Conservation (phyloP, 2,888 invertebrate genomes). For the Scaptomyza polygonia region DNA sequence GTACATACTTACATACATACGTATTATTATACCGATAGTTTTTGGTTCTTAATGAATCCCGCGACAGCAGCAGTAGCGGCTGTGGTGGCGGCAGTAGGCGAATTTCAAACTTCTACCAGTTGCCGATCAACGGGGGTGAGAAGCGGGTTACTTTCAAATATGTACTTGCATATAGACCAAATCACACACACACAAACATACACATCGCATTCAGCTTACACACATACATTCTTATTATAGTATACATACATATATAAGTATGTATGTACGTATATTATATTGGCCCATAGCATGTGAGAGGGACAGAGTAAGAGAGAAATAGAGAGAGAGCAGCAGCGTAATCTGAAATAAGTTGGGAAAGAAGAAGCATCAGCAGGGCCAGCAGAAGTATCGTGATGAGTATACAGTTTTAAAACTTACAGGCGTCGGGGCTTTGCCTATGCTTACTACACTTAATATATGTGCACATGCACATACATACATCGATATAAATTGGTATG, state of each 20-base stretch:
- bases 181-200: slow-evolving; percentile 48
- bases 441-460: slow-evolving; percentile 39
- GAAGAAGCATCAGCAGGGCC: slow-evolving; percentile 74
- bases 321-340: slow-evolving; percentile 65
- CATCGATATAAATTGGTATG: slow-evolving; percentile 10
- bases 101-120: slow-evolving; percentile 54
- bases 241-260: slow-evolving; percentile 41
- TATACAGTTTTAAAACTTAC: slow-evolving; percentile 78
- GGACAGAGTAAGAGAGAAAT: slow-evolving; percentile 65
- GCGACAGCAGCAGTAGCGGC: slow-evolving; percentile 2
- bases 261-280: slow-evolving; percentile 52
- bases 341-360: slow-evolving; percentile 76
- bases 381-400: slow-evolving; percentile 77
- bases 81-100: slow-evolving; percentile 27
- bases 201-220: slow-evolving; percentile 45
- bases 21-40: slow-evolving; percentile 52
- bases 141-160: slow-evolving; percentile 80
- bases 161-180: slow-evolving; percentile 79
- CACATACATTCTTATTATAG: slow-evolving; percentile 19
- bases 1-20: slow-evolving; percentile 7
- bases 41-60: slow-evolving; percentile 47
- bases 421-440: slow-evolving; percentile 60
- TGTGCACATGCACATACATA: background rate
- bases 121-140: slow-evolving; percentile 77
- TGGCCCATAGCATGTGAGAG: slow-evolving; percentile 60